A percentile compares a stretch with the other conserved stretches of the same genome.
Conservation (phyloP, 2,113 vertebrate species). For the Lasiurus borealis region DNA sequence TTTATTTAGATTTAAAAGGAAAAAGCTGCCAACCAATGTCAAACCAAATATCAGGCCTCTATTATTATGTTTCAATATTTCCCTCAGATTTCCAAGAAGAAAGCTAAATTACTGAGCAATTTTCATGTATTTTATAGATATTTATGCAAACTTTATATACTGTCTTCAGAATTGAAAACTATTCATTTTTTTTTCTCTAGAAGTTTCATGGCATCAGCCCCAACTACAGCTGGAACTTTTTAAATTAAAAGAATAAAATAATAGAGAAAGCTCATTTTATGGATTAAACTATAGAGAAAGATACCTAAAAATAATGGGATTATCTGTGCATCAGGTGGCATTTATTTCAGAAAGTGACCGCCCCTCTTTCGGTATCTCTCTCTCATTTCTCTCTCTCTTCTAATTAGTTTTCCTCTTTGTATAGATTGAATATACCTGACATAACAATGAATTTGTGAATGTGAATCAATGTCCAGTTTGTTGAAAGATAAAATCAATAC, state of each 20-base stretch:
- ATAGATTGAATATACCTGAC: not conserved
- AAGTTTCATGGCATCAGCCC: not conserved
- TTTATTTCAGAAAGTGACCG: not conserved
- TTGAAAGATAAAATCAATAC: slow-evolving; percentile 58
- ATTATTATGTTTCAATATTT: slow-evolving; percentile 2
- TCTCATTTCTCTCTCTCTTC: not conserved
- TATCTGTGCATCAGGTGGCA: not conserved
- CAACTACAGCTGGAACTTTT: not conserved
- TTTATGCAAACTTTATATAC: not conserved
- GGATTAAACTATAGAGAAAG: not conserved
- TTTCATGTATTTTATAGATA: not conserved
- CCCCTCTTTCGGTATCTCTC: not conserved
- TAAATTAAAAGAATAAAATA: not conserved
- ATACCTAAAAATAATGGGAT: not conserved
- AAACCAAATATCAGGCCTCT: not conserved
- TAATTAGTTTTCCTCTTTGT: not conserved
- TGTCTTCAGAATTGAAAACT: slow-evolving; percentile 3
- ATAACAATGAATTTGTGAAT: slow-evolving; percentile 16
- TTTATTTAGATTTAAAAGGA: not conserved
- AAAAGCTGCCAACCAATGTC: not conserved
- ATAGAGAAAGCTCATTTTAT: not conserved
- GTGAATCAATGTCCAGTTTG: not conserved
- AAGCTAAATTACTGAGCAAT: not conserved
- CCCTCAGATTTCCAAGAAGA: not conserved
- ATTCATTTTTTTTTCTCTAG: not conserved